phyloP scores from a whole-genome alignment of 2,888 invertebrate species.

The Nomada lathburiana region DNA sequence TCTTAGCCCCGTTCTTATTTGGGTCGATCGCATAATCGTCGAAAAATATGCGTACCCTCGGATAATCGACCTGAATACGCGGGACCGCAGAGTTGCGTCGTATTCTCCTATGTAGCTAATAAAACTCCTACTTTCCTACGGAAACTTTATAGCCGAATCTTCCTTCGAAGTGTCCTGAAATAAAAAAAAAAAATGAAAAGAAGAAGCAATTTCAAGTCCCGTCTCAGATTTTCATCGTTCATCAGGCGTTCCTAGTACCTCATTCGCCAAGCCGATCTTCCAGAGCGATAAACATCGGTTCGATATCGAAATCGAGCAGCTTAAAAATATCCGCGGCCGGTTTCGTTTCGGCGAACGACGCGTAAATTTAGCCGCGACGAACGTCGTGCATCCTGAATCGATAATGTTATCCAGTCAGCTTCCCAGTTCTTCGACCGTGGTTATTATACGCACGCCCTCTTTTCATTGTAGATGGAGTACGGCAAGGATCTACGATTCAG shows the following conservation, averaged over 20 bases:
- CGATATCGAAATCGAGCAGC: neutral
- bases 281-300: conserved; percentile 6
- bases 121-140: neutral
- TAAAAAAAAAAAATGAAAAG: too few relatives aligned
- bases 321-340: conserved; percentile 29
- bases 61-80: conserved; percentile 42
- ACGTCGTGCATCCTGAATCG: conserved; percentile 21
- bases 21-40: conserved; percentile 64
- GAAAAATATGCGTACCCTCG: conserved; percentile 52
- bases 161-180: too few relatives aligned
- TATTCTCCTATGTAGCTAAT: neutral
- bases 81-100: conserved; percentile 9
- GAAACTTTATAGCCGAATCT: too few relatives aligned
- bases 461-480: conserved; percentile 87
- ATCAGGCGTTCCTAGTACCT: neutral
- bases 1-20: conserved; percentile 54
- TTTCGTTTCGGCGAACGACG: conserved; percentile 9
- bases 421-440: conserved; percentile 41
- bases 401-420: conserved; percentile 25
- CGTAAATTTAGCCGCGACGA: conserved; percentile 37
- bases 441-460: neutral
- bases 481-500: conserved; percentile 90
- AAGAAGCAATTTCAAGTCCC: too few relatives aligned
- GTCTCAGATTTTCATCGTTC: too few relatives aligned
- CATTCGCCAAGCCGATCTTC: neutral